Conservation (phyloP, 1,140 invertebrate genomes). For the Formica exsecta region DNA sequence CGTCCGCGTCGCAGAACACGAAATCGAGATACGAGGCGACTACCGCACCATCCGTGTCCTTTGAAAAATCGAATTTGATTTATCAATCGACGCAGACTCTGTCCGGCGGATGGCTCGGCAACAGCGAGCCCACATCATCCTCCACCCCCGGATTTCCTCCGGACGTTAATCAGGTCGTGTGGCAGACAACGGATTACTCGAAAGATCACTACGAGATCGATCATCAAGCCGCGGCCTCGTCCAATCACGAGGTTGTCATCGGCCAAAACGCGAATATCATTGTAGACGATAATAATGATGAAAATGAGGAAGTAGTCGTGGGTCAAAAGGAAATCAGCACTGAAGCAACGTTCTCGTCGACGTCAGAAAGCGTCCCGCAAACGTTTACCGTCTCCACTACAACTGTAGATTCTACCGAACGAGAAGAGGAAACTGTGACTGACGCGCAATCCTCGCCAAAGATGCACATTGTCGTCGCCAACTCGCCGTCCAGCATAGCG, state of each 20-base stretch:
- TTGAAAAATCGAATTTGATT: constrained; percentile 89
- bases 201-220: constrained; percentile 72
- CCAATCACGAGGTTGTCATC: constrained; percentile 78
- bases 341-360: constrained; percentile 36
- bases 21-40: constrained; percentile 73
- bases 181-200: constrained; percentile 77
- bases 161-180: constrained; percentile 77
- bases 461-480: constrained; percentile 80
- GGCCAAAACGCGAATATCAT: constrained; percentile 80
- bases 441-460: constrained; percentile 50
- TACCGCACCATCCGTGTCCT: constrained; percentile 82
- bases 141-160: constrained; percentile 41
- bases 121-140: constrained; percentile 26
- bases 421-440: constrained; percentile 21
- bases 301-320: constrained; percentile 76
- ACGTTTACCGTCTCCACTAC: background rate
- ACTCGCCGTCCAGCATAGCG: constrained; percentile 58
- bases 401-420: background rate
- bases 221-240: constrained; percentile 76
- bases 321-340: constrained; percentile 67
- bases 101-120: constrained; percentile 69
- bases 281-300: constrained; percentile 72
- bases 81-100: constrained; percentile 86
- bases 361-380: background rate
- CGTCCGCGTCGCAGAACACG: constrained; percentile 53